Evolutionary conservation across 2,888 invertebrate genomes (phyloP), one percentile per base, ranked within the genome.

Genomic region (Seladonia tumulorum): DNA sequence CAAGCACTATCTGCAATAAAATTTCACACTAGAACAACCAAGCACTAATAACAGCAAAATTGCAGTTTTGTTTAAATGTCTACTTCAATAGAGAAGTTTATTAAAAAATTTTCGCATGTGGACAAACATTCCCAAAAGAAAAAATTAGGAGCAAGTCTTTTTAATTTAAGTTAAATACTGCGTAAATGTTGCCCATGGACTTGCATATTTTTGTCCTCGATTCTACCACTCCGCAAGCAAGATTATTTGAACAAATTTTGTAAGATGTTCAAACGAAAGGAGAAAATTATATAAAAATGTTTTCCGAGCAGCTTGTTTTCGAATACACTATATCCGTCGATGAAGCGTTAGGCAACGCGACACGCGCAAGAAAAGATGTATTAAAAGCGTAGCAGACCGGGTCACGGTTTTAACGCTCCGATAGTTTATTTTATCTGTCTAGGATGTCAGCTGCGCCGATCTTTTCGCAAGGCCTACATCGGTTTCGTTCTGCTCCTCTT

Each of bases 361-460:
- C 68, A 12, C 10, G 42, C 12, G 14, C 14, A n/a, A 42, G 42
- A 70, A 70, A 70, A 42, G 22, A 39, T 12, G n/a, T 35, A 35
- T 42, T n/a, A 42, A 42, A 70, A 42, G 39, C 39, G 68, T n/a
- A n/a, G 39, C 70, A n/a, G 39, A 70, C 14, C 35, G n/a, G 22
- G 29, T 0, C 70, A 14, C 22, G n/a, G 39, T 70, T 42, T 70
- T 70, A 70, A 70, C n/a, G 42, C 42, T 12, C 14, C 0, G 70
- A 14, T n/a, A n/a, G 12, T 70, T 70, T 70, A 70, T 70, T 70
- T 70, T 42, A 42, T 70, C n/a, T 39, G n/a, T 42, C 70, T 42
- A 70, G 42, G 68, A 39, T 39, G 39, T 70, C 70, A 70, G 70
- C 70, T 70, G 42, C 42, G 12, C 70, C 39, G n/a, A 35, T 68